Conservation (phyloP, 2,888 invertebrate species). For the Tolmerus cingulatus region DNA sequence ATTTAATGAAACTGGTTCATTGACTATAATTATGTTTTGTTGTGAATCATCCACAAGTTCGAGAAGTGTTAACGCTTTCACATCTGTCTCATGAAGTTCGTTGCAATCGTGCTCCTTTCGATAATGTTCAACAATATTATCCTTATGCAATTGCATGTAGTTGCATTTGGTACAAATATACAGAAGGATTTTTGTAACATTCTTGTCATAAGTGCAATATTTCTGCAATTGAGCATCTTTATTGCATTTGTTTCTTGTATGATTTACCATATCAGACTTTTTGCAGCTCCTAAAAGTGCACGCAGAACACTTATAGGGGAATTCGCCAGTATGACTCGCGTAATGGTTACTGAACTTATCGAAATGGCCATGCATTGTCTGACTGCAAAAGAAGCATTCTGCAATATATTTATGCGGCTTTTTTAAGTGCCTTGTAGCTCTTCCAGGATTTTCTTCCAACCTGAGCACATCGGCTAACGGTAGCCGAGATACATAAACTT, state of each 20-base stretch:
- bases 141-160: slow-evolving; percentile 3
- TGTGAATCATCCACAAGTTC: neutral
- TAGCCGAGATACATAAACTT: slow-evolving; percentile 1
- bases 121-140: neutral
- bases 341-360: slow-evolving; percentile 8
- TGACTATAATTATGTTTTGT: neutral
- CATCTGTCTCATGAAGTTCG: neutral
- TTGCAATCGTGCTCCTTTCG: neutral
- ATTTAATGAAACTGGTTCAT: neutral
- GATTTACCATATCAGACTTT: neutral
- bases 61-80: neutral
- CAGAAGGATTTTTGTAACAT: neutral
- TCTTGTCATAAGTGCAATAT: neutral
- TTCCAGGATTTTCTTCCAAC: neutral
- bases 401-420: neutral
- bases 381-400: neutral
- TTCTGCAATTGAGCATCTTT: neutral
- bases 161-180: slow-evolving; percentile 22
- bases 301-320: neutral
- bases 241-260: neutral
- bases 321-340: slow-evolving; percentile 22
- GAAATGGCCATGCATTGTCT: neutral
- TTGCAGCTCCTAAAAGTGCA: neutral
- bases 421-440: neutral
- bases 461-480: neutral